Conservation (phyloP, 2,113 vertebrate species). For the Sisor rabdophorus region DNA sequence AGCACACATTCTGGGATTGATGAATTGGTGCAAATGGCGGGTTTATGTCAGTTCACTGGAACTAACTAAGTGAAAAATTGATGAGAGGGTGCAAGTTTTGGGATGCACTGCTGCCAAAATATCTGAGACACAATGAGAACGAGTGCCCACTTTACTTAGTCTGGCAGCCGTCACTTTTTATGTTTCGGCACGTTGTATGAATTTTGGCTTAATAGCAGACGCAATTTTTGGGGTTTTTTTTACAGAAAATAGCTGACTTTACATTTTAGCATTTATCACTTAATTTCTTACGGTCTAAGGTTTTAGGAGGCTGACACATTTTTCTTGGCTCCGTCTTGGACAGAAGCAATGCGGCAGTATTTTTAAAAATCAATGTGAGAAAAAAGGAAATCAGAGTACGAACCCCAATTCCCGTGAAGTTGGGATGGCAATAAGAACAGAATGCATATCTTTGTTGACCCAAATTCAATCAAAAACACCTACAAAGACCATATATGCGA, state of each 20-base stretch:
- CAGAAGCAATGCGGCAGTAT: background rate
- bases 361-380: background rate
- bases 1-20: slow-evolving; percentile 32
- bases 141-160: slow-evolving; percentile 28
- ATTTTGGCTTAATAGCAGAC: background rate
- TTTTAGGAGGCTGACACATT: background rate
- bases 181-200: background rate
- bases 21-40: slow-evolving; percentile 37
- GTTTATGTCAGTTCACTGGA: slow-evolving; percentile 41
- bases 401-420: too few species aligned
- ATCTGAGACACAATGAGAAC: slow-evolving; percentile 13
- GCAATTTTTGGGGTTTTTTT: too few species aligned
- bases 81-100: slow-evolving; percentile 39
- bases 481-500: too few species aligned
- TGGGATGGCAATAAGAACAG: too few species aligned
- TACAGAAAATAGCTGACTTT: background rate
- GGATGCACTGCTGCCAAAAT: slow-evolving; percentile 20
- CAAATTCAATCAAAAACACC: too few species aligned
- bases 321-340: background rate
- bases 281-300: slow-evolving; percentile 16
- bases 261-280: slow-evolving; percentile 17
- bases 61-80: slow-evolving; percentile 26
- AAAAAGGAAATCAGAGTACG: too few species aligned
- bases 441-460: too few species aligned
- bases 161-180: slow-evolving; percentile 20